Conservation (phyloP, 2,113 vertebrate genomes). For the Lepisosteus osseus region DNA sequence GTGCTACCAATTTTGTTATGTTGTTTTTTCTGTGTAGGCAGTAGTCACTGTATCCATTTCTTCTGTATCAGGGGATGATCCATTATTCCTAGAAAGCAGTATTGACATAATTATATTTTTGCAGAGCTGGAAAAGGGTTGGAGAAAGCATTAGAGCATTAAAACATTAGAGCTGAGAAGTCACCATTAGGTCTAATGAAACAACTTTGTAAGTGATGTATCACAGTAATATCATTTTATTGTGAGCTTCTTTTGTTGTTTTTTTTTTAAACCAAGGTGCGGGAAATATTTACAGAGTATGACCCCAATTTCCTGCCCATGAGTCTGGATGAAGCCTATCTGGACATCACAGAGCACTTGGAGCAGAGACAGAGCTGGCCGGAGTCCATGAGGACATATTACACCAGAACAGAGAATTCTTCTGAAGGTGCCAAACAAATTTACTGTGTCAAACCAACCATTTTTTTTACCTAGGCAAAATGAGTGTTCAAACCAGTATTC, state of each 20-base stretch:
- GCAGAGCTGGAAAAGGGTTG: not conserved
- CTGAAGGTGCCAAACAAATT: constrained; percentile 44
- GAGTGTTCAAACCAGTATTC: no score
- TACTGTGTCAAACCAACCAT: no score
- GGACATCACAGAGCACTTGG: constrained; percentile 88
- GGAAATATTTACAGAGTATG: constrained; percentile 86
- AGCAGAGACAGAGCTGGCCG: constrained; percentile 78
- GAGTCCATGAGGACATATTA: constrained; percentile 73
- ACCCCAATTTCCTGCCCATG: constrained; percentile 83
- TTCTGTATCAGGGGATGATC: no score
- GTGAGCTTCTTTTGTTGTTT: constrained; percentile 8
- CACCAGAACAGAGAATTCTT: constrained; percentile 31
- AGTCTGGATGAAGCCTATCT: constrained; percentile 96
- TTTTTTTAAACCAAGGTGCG: constrained; percentile 72
- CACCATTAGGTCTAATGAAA: not conserved
- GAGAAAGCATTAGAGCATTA: not conserved
- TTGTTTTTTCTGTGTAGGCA: no score
- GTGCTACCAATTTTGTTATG: no score
- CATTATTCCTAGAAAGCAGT: not conserved
- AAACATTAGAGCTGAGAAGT: not conserved
- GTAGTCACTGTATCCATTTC: no score
- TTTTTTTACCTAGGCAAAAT: no score
- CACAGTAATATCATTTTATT: not conserved
- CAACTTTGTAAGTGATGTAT: not conserved
- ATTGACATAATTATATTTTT: not conserved